Base-by-base conservation (phyloP, 2,888 invertebrate genomes). In the Leucophora obtusa region DNA sequence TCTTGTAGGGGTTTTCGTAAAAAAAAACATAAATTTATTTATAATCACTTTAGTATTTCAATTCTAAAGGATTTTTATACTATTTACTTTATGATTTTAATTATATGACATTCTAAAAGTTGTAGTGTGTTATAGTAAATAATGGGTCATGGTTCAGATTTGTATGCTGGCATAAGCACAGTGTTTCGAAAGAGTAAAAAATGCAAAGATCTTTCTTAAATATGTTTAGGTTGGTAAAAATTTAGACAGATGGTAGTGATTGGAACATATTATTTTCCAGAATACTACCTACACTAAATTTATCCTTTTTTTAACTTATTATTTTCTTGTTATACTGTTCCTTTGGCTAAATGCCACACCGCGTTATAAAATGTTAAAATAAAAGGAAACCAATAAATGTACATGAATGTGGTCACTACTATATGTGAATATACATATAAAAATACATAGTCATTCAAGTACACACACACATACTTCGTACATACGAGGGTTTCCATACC, bases 381-480 rank as follows among this genome's bases (percentile, higher is more conserved):
- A 69, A 76, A 54, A 70, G 80, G 73, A 76, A 81, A 81, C 81
- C 77, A 74, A 77, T 81, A 81, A 77, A 62, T 70, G 77, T 74
- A 74, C 77, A 74, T 74, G 73, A 56, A 56, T 77, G 81, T 81
- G 81, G 81, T 74, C 59, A 69, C 38, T 50, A 47, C 33, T 53
- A 10, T 76, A 53, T 77, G 65, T 28, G 38, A 5, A 54, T n/a
- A 54, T 38, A 43, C 24, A 43, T 24, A 53, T 15, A 7, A n/a
- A 17, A 9, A n/a, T 15, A 28, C 10, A 24, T n/a, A 14, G n/a
- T 33, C 56, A 33, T 56, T 14, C 54, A 11, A 38, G 10, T 38
- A 38, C 38, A 38, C 14, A 38, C 1, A 38, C 38, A 3, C 3
- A n/a, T n/a, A n/a, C n/a, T n/a, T 38, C 1, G 14, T 38, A 9